Conservation (phyloP, 2,888 invertebrate genomes). For the Amiota communis region DNA sequence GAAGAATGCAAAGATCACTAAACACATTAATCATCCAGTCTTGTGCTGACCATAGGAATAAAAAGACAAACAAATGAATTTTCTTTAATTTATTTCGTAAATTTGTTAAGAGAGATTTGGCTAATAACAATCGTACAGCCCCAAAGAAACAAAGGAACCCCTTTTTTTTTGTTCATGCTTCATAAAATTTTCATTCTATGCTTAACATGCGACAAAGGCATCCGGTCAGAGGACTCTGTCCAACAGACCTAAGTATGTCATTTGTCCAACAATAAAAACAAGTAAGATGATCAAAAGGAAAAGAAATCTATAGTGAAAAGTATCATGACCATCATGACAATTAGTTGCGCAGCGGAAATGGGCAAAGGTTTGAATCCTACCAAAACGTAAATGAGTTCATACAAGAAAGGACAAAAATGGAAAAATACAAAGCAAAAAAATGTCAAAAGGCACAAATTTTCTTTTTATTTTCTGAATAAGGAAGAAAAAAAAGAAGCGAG, state of each 20-base stretch:
- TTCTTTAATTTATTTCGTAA: neutral
- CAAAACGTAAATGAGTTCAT: conserved; percentile 22
- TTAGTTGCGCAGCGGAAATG: conserved; percentile 6
- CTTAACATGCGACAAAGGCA: neutral
- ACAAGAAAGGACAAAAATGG: conserved; percentile 3
- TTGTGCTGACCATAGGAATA: too few relatives aligned
- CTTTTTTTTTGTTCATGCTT: conserved; percentile 40
- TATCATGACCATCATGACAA: neutral
- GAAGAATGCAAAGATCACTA: too few relatives aligned
- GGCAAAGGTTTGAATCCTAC: too few relatives aligned
- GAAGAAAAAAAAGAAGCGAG: neutral
- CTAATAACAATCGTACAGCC: neutral
- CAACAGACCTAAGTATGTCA: neutral
- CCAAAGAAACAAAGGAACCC: conserved; percentile 37
- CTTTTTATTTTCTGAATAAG: too few relatives aligned
- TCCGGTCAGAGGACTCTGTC: neutral
- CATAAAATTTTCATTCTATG: conserved; percentile 19
- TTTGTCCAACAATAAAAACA: conserved; percentile 6
- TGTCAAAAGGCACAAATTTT: neutral
- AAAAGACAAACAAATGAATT: too few relatives aligned
- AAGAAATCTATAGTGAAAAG: neutral
- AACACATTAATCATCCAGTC: too few relatives aligned
- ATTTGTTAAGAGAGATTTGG: neutral
- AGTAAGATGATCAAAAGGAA: conserved; percentile 1
- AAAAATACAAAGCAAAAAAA: conserved; percentile 12